Evolutionary conservation across 2,797 vertebrate species (phyloP), one percentile per base, ranked within the genome.

Genomic region (Siniperca undulata): DNA sequence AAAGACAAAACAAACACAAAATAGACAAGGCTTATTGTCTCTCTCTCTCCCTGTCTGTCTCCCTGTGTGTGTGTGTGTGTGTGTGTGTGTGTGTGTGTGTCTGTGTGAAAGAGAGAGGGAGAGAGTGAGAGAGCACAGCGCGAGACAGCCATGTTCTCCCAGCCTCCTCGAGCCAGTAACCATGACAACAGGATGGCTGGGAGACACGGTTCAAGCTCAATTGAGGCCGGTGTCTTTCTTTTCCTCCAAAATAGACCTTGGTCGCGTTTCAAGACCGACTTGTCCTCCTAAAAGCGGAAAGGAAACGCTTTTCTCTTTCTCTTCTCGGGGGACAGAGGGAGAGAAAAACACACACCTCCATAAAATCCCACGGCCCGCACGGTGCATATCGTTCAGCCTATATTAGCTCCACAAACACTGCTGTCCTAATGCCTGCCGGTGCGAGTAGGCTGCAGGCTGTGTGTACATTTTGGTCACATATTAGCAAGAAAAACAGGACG

Each of bases 151-250:
- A 96, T 96, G 95, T 96, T 97, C 96, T 95, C 96, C 95, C 95
- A 97, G 96, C 97, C 97, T 98, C 97, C 95, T 95, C 86, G 48
- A 95, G 95, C 95, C 96, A 95, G 98, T 99, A 97, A 97, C 98
- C 98, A 99, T 99, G 98, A 98, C 98, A 98, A 99, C 98, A 96
- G 91, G 95, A 97, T 97, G 97, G 97, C 97, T 97, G 94, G 95
- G 97, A 97, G 97, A 97, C 96, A 95, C 95, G 95, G 96, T 95
- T 95, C 91, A 90, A 91, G 92, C 95, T 66, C 93, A 95, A 96
- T 93, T 94, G 95, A 96, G 93, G 95, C 92, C 96, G 96, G 96
- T 95, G 95, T 96, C 95, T 97, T 96, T 93, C 77, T 93, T 91
- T 91, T 90, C 83, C 91, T 93, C 89, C 82, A 86, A 94, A 96